A percentile compares a stretch with the other conserved stretches of the same genome.
phyloP scores from a whole-genome alignment of 2,888 invertebrate species.

The Ophonus ardosiacus region DNA sequence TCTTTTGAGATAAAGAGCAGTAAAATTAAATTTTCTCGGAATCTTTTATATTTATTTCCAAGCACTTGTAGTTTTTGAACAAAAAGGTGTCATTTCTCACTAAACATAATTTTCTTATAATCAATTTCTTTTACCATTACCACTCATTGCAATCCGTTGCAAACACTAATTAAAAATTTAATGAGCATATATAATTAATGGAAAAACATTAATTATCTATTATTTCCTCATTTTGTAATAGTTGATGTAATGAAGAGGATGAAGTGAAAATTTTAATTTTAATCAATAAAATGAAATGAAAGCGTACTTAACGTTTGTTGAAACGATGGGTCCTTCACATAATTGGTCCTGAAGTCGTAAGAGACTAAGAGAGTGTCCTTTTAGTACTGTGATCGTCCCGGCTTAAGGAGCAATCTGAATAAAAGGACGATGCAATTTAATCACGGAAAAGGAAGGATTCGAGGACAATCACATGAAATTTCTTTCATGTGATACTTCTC shows the following conservation, averaged over 20 bases:
- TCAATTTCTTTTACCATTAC: neutral
- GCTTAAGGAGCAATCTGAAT: conserved; percentile 51
- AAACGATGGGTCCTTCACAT: conserved; percentile 37
- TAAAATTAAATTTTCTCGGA: conserved; percentile 18
- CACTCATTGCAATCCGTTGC: neutral
- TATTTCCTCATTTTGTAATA: neutral
- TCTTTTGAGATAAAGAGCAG: conserved; percentile 8
- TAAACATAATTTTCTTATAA: neutral
- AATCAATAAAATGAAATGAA: conserved; percentile 55
- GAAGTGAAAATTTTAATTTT: conserved; percentile 37
- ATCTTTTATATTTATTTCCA: conserved; percentile 3
- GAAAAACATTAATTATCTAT: neutral
- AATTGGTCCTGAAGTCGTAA: conserved; percentile 55
- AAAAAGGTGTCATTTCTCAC: neutral
- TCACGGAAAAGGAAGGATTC: conserved; percentile 14
- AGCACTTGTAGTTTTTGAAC: conserved; percentile 2
- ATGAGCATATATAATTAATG: neutral
- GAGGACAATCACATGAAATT: neutral
- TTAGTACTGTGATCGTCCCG: conserved; percentile 19
- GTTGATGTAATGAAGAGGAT: neutral
- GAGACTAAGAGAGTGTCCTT: conserved; percentile 54
- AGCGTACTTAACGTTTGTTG: conserved; percentile 35
- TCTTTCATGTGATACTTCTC: neutral
- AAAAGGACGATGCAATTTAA: conserved; percentile 44
- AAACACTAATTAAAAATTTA: conserved; percentile 31